These are phyloP conservation scores for Neodiprion virginianus DNA, from an alignment of 1,140 invertebrate genomes.

Conservation along the genomic window DNA sequence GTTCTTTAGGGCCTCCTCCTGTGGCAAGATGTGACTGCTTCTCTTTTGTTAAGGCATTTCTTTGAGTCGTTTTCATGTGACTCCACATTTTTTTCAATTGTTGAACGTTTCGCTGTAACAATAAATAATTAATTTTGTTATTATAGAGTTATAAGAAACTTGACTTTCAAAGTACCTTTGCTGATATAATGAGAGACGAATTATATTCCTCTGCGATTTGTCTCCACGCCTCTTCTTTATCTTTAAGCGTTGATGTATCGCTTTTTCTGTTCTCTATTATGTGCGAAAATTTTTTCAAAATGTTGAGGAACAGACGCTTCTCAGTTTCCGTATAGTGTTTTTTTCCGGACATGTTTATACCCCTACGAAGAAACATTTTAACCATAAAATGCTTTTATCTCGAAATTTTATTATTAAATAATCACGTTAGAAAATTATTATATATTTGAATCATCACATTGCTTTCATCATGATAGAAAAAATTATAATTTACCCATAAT, in stretches of 20 bases:
- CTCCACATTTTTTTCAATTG: conserved; percentile 21
- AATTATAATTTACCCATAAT: no score
- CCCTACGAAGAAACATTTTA: background rate
- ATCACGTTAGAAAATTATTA: no score
- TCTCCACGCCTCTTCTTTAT: conserved; percentile 20
- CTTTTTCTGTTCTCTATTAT: conserved; percentile 16
- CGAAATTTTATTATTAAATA: no score
- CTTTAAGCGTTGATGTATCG: conserved; percentile 4
- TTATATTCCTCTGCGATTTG: conserved; percentile 16
- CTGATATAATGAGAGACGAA: conserved; percentile 12
- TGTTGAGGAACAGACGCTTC: conserved; percentile 7
- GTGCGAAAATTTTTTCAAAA: conserved; percentile 15
- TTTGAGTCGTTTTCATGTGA: conserved; percentile 12
- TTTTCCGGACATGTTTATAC: conserved; percentile 15
- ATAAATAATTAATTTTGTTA: conserved; percentile 10
- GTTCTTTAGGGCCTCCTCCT: conserved; percentile 3
- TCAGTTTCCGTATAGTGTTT: conserved; percentile 18
- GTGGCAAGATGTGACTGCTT: conserved; percentile 13
- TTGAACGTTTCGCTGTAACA: conserved; percentile 9
- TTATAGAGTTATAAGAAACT: conserved; percentile 1
- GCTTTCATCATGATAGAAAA: no score
- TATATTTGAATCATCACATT: no score
- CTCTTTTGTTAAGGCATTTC: conserved; percentile 21
- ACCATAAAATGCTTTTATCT: no score
- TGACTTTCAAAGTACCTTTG: conserved; percentile 13